Percentiles rank a stretch among this genome's conserved stretches.
phyloP scores from a whole-genome alignment of 2,797 vertebrate genomes.

The Acropternis orthonyx region DNA sequence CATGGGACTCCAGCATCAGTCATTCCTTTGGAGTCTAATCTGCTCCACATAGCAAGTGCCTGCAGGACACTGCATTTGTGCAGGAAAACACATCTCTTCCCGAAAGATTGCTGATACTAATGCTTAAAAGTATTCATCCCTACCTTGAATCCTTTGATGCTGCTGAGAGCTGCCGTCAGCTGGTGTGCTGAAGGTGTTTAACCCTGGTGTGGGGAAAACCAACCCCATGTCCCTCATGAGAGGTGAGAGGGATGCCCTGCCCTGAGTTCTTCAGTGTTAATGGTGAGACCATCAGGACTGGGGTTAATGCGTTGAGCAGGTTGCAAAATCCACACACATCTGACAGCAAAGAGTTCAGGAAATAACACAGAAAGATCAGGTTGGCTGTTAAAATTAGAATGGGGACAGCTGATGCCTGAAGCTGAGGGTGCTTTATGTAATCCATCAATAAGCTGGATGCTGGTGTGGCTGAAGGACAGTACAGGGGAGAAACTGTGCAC shows the following conservation, averaged over 20 bases:
- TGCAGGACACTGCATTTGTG: neutral
- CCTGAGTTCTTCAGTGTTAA: neutral
- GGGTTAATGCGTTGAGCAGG: neutral
- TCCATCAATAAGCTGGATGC: neutral
- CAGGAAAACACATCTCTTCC: neutral
- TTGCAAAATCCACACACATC: neutral
- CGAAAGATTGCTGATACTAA: neutral
- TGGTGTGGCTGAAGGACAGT: neutral
- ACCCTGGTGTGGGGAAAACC: neutral
- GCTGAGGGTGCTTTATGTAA: constrained; percentile 8
- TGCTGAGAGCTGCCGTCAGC: neutral
- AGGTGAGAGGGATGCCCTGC: neutral
- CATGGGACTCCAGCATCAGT: neutral
- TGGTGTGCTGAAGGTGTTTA: neutral
- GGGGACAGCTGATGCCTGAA: constrained; percentile 27
- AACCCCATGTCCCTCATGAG: neutral
- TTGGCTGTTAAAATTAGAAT: constrained; percentile 13
- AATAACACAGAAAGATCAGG: neutral
- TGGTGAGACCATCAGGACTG: neutral
- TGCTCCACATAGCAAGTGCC: neutral
- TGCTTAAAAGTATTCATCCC: neutral
- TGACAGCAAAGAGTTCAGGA: neutral
- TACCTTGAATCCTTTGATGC: neutral
- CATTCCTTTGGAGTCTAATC: neutral
- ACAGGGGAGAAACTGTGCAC: neutral